Percentiles rank a stretch among this genome's conserved stretches.
These are phyloP conservation scores for Noctuana brunneofusca DNA, from an alignment of 2,888 invertebrate genomes.

Conservation along the genomic window DNA sequence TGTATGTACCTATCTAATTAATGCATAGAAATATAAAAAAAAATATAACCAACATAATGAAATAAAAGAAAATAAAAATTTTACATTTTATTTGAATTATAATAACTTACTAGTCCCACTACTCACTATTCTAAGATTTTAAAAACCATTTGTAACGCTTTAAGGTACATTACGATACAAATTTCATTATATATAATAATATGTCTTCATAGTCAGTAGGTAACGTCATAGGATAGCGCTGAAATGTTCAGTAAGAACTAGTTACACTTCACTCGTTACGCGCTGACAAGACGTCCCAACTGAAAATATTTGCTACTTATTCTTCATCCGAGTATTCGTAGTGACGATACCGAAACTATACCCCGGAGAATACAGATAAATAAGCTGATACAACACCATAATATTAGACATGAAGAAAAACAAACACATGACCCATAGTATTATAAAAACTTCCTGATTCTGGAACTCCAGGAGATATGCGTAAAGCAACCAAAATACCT, in stretches of 20 bases:
- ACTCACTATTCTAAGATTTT: conserved; percentile 35
- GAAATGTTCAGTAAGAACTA: not conserved
- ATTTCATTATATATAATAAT: not conserved
- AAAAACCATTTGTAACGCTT: too few species aligned
- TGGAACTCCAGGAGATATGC: conserved; percentile 97
- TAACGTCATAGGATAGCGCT: not conserved
- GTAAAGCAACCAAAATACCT: conserved; percentile 93
- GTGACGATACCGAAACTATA: conserved; percentile 58
- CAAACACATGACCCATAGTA: conserved; percentile 92
- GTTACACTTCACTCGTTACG: not conserved
- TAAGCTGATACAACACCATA: conserved; percentile 84
- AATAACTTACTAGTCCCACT: conserved; percentile 43
- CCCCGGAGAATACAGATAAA: conserved; percentile 67
- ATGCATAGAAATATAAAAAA: too few species aligned
- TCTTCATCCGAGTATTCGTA: conserved; percentile 33
- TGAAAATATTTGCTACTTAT: conserved; percentile 32
- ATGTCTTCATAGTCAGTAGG: not conserved
- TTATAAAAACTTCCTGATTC: conserved; percentile 90
- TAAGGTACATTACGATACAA: not conserved
- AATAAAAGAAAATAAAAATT: conserved; percentile 20
- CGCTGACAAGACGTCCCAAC: conserved; percentile 3
- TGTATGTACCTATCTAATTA: too few species aligned
- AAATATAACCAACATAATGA: too few species aligned
- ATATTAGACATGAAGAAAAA: conserved; percentile 93
- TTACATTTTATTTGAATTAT: conserved; percentile 42